A percentile compares a stretch with the other conserved stretches of the same genome.
Conservation (phyloP, 2,888 invertebrate genomes). For the Agriopis aurantiaria region DNA sequence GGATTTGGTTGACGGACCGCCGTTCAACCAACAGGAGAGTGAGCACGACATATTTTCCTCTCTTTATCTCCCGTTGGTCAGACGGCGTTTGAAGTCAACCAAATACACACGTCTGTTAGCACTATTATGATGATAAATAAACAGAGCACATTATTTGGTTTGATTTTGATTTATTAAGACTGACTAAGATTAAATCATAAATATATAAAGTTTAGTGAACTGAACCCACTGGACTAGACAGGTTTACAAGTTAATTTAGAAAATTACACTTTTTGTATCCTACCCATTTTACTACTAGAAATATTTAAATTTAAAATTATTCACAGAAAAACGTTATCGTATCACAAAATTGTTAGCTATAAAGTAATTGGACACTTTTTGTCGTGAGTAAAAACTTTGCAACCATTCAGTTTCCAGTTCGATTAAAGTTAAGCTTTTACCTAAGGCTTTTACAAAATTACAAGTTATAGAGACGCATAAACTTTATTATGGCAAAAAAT, state of each 20-base stretch:
- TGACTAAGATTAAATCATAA: no score
- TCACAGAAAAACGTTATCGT: background rate
- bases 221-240: no score
- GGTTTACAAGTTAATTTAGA: no score
- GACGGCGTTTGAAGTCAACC: no score
- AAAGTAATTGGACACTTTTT: slow-evolving; percentile 12
- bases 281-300: no score
- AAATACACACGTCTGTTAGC: no score
- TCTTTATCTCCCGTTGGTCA: no score
- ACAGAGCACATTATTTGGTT: background rate
- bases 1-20: no score
- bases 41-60: no score
- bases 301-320: background rate
- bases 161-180: background rate
- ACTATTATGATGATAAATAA: background rate
- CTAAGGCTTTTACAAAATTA: slow-evolving; percentile 16
- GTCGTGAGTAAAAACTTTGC: background rate
- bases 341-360: background rate
- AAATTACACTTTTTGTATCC: no score
- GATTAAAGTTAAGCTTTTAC: slow-evolving; percentile 5
- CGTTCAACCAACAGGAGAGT: no score
- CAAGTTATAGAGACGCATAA: background rate
- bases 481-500: slow-evolving; percentile 16
- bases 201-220: no score
- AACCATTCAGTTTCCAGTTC: slow-evolving; percentile 1